Evolutionary conservation across 1,140 invertebrate genomes (phyloP), one percentile per base, ranked within the genome.

Genomic region (Rhizoglyphus robini): DNA sequence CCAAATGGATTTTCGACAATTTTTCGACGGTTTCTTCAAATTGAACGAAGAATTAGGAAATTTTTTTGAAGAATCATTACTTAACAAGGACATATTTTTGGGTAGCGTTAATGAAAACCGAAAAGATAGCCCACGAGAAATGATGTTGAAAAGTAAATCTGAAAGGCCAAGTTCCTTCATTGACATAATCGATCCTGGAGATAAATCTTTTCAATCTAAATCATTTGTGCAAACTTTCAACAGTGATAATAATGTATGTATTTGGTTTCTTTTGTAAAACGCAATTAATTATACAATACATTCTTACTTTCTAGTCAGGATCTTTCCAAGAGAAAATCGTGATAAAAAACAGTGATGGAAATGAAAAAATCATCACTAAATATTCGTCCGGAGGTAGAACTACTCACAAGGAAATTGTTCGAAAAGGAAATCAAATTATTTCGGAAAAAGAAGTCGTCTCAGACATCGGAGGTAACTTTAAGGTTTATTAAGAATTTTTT

Each of bases 131-230:
- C n/a, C 58, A 46, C 58, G 58, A n/a, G 58, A 60, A 34, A 29
- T 60, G 30, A 60, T 60, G 58, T 46, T 60, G 58, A 60, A 60
- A 32, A n/a, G n/a, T n/a, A n/a, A 60, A 60, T 34, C n/a, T 18
- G 31, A 54, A 11, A 8, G 8, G 23, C 15, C 20, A 5, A 54
- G 20, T n/a, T n/a, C n/a, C n/a, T n/a, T n/a, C n/a, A n/a, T n/a
- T n/a, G n/a, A n/a, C n/a, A n/a, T n/a, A n/a, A n/a, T n/a, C n/a
- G n/a, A n/a, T n/a, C n/a, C n/a, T n/a, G n/a, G n/a, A n/a, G n/a
- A n/a, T n/a, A n/a, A n/a, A n/a, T n/a, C n/a, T n/a, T n/a, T n/a
- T n/a, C n/a, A n/a, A n/a, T n/a, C n/a, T n/a, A n/a, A n/a, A n/a
- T n/a, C n/a, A n/a, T n/a, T n/a, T n/a, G n/a, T n/a, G n/a, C n/a